phyloP scores from a whole-genome alignment of 1,140 invertebrate genomes.

The Agrypnia vestita region DNA sequence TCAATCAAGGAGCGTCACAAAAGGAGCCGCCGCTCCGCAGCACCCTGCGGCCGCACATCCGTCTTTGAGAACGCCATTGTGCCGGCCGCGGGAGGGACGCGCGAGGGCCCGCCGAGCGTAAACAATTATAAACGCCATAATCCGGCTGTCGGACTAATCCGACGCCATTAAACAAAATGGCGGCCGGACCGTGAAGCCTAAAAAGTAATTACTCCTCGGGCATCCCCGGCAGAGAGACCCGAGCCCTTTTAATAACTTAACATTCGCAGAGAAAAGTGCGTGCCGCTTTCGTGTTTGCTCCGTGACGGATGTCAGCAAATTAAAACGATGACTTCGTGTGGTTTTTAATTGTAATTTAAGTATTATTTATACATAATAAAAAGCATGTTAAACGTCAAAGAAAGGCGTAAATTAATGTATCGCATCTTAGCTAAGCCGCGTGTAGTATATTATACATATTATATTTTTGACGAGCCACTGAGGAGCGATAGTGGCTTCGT shows the following conservation, averaged over 20 bases:
- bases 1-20: no score
- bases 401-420: no score
- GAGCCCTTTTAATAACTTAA: constrained; percentile 57
- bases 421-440: no score
- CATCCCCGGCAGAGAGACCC: neutral
- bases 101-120: neutral
- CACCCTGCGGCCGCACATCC: no score
- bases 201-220: constrained; percentile 53
- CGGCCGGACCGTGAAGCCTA: constrained; percentile 47
- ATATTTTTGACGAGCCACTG: no score
- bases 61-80: neutral
- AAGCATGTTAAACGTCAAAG: no score
- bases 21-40: no score
- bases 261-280: constrained; percentile 48
- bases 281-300: constrained; percentile 12
- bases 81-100: neutral
- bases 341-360: no score
- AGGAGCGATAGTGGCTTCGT: no score
- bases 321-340: no score
- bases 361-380: no score
- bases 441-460: no score
- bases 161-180: constrained; percentile 41
- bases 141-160: constrained; percentile 36
- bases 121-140: constrained; percentile 49
- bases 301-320: neutral